Base-by-base conservation (phyloP, 2,113 vertebrate species). In the Chamaea fasciata region DNA sequence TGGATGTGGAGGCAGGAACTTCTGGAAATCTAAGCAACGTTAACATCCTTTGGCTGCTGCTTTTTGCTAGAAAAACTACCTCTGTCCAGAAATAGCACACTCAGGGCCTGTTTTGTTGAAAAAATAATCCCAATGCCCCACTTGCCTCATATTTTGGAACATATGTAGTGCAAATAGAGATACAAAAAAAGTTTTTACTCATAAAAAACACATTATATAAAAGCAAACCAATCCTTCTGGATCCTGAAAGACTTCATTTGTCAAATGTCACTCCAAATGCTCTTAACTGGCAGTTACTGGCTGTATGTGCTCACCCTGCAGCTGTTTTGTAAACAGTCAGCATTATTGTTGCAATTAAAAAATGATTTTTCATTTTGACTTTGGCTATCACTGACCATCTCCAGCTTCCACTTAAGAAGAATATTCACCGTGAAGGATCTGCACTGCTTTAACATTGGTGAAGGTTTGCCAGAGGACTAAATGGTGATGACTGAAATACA, bases 281-380 rank as follows among this genome's bases (percentile, higher is more conserved):
- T 65, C 15, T 52, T 60, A 75, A 68, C 52, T 64, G 33, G n/a
- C 67, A 87, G 44, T 46, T 57, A 44, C 41, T 64, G 55, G 17
- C 27, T 30, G 9, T 56, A 13, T 37, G 16, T 83, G 33, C 42
- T 86, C 31, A 57, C 55, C 13, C 12, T 55, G 28, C 42, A 55
- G 28, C 41, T 90, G 39, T 78, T 94, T 93, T 90, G 21, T 65
- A 60, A 92, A 56, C 18, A 59, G n/a, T 31, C n/a, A 49, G 42
- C 1, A 4, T 90, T 71, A 77, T 5, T 86, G 46, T 52, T 16
- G 10, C 59, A 46, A 33, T 57, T 60, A 33, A 78, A 80, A 76
- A 41, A 41, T 14, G n/a, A 30, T 47, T 77, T 90, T 83, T 74
- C 6, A 20, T 78, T 87, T 67, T 75, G 53, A 75, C 22, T 79